These are phyloP conservation scores for Trichogramma evanescens DNA, from an alignment of 2,888 invertebrate genomes.

Conservation along the genomic window DNA sequence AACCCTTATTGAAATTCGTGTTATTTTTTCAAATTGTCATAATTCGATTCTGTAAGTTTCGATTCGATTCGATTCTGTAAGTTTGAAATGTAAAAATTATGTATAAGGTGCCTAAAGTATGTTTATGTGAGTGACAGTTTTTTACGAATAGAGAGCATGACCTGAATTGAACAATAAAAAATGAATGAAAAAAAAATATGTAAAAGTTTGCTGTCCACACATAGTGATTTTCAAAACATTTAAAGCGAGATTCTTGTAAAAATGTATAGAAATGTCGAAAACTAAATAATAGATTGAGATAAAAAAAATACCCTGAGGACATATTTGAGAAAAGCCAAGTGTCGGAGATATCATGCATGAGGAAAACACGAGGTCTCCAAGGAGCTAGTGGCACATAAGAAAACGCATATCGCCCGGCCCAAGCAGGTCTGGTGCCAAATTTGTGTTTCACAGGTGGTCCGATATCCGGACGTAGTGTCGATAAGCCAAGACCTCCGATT, in stretches of 20 bases:
- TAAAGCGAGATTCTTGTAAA: not conserved
- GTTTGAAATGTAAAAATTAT: too few species aligned
- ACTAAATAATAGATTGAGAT: constrained; percentile 20
- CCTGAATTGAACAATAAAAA: too few species aligned
- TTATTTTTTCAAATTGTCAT: too few species aligned
- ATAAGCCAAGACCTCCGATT: constrained; percentile 23
- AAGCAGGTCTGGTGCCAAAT: constrained; percentile 59
- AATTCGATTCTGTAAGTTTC: too few species aligned
- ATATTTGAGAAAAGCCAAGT: constrained; percentile 84
- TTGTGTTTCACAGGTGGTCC: constrained; percentile 50
- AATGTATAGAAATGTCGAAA: constrained; percentile 1
- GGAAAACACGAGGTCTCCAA: constrained; percentile 76
- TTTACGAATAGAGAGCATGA: too few species aligned
- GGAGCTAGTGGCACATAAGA: constrained; percentile 75
- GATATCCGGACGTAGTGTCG: constrained; percentile 48
- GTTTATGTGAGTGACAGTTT: too few species aligned
- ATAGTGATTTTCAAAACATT: too few species aligned
- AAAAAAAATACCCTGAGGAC: constrained; percentile 62
- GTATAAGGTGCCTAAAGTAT: too few species aligned
- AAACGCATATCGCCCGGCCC: constrained; percentile 86
- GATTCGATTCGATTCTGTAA: too few species aligned
- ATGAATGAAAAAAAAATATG: too few species aligned
- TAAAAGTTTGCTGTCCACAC: too few species aligned
- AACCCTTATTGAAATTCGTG: too few species aligned
- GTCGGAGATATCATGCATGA: constrained; percentile 59